phyloP scores from a whole-genome alignment of 2,888 invertebrate species.

The Acronicta leporina region DNA sequence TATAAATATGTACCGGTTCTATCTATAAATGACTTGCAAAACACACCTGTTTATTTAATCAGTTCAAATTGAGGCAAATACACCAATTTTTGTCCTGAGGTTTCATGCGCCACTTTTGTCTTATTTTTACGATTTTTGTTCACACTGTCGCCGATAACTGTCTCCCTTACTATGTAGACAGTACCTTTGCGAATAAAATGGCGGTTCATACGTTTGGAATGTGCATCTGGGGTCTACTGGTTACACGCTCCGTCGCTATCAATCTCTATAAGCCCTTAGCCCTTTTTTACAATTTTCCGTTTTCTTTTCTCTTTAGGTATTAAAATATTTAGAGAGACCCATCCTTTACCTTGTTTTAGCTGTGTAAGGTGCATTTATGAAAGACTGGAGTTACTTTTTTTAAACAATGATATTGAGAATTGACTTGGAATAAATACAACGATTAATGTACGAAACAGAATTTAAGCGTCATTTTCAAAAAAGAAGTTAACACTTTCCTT shows the following conservation, averaged over 20 bases:
- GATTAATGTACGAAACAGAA: no score
- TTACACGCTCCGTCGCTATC: constrained; percentile 22
- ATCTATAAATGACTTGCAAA: neutral
- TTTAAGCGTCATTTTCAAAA: no score
- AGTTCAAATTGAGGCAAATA: constrained; percentile 17
- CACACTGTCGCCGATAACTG: constrained; percentile 24
- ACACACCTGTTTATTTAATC: neutral
- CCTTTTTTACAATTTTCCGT: constrained; percentile 22
- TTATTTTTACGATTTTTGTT: constrained; percentile 25
- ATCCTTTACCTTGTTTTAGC: constrained; percentile 12
- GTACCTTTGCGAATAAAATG: constrained; percentile 29
- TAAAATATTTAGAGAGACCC: constrained; percentile 26
- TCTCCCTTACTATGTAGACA: constrained; percentile 13
- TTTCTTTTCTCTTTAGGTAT: constrained; percentile 29
- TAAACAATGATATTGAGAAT: no score
- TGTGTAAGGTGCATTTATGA: constrained; percentile 2
- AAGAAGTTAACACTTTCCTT: no score
- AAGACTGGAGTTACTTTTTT: no score
- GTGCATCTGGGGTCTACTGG: constrained; percentile 36
- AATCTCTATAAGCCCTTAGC: constrained; percentile 28
- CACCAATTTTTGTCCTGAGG: constrained; percentile 4
- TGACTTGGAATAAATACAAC: no score
- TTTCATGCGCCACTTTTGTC: constrained; percentile 6
- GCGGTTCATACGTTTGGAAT: constrained; percentile 22
- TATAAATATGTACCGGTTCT: no score